phyloP scores from a whole-genome alignment of 2,888 invertebrate species.

The Marronus borbonicus region DNA sequence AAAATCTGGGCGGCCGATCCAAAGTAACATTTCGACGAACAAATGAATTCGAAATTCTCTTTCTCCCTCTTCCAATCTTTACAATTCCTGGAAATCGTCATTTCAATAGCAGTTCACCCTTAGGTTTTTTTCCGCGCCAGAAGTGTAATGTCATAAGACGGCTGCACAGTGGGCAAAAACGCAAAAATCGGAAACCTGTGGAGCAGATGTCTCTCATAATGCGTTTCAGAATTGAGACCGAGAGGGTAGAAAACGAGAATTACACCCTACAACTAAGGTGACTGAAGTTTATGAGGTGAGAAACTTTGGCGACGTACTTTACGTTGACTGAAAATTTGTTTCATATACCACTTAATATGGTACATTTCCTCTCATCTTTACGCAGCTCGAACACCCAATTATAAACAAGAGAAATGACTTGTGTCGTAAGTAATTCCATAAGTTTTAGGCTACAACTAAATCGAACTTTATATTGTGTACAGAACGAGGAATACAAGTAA shows the following conservation, averaged over 20 bases:
- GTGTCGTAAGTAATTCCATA: no score
- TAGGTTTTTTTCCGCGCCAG: slow-evolving; percentile 29
- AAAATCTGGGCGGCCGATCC: slow-evolving; percentile 45
- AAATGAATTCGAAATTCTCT: slow-evolving; percentile 46
- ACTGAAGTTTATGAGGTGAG: slow-evolving; percentile 54
- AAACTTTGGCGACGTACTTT: slow-evolving; percentile 51
- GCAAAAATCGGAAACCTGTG: slow-evolving; percentile 54
- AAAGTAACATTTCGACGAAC: slow-evolving; percentile 47
- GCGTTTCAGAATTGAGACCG: slow-evolving; percentile 44
- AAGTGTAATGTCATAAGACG: slow-evolving; percentile 48
- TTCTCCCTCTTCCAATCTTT: slow-evolving; percentile 24
- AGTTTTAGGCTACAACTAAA: no score
- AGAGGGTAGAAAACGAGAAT: slow-evolving; percentile 52
- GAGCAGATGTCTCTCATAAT: slow-evolving; percentile 48
- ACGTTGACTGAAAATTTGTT: slow-evolving; percentile 50
- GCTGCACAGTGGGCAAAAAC: slow-evolving; percentile 41
- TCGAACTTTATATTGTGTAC: no score
- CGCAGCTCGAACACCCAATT: slow-evolving; percentile 7
- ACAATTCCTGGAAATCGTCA: slow-evolving; percentile 42
- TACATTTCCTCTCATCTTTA: slow-evolving; percentile 47
- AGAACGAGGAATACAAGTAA: no score
- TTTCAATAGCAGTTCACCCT: slow-evolving; percentile 33
- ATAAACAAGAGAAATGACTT: slow-evolving; percentile 44
- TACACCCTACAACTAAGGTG: slow-evolving; percentile 54
- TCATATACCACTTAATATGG: slow-evolving; percentile 49